phyloP scores from a whole-genome alignment of 2,888 invertebrate species.

The Clostera curtula region DNA sequence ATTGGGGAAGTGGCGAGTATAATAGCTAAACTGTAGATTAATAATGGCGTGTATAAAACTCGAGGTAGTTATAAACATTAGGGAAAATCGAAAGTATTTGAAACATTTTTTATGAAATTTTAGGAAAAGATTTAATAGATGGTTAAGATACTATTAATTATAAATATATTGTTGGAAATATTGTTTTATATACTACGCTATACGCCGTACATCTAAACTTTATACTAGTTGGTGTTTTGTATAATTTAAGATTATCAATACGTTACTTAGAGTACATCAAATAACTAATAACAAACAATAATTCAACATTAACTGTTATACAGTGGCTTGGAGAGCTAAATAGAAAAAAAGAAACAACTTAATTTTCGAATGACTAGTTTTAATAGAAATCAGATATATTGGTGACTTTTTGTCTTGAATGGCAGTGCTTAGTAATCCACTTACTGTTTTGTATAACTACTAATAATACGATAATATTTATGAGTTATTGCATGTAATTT shows the following conservation, averaged over 20 bases:
- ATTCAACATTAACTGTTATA: too few relatives aligned
- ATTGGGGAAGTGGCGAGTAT: slow-evolving; percentile 29
- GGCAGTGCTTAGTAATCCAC: too few relatives aligned
- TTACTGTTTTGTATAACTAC: too few relatives aligned
- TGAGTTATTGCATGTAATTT: too few relatives aligned
- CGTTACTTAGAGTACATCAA: slow-evolving; percentile 43
- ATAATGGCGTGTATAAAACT: slow-evolving; percentile 29
- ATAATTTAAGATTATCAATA: slow-evolving; percentile 41
- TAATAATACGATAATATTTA: too few relatives aligned
- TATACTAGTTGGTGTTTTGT: slow-evolving; percentile 64
- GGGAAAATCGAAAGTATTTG: slow-evolving; percentile 30
- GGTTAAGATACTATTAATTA: slow-evolving; percentile 29
- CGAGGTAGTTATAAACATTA: slow-evolving; percentile 43
- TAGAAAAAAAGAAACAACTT: too few relatives aligned
- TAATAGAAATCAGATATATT: too few relatives aligned
- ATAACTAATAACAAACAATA: too few relatives aligned
- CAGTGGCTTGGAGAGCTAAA: too few relatives aligned
- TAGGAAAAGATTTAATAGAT: slow-evolving; percentile 31
- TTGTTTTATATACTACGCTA: slow-evolving; percentile 29
- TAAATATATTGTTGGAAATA: slow-evolving; percentile 33
- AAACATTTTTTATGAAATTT: slow-evolving; percentile 34
- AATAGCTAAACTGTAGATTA: slow-evolving; percentile 18
- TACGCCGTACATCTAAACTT: slow-evolving; percentile 31
- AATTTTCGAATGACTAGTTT: too few relatives aligned
- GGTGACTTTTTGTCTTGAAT: too few relatives aligned